A percentile compares a stretch with the other conserved stretches of the same genome.
These are phyloP conservation scores for Synanthedon formicaeformis DNA, from an alignment of 2,888 invertebrate genomes.

Conservation along the genomic window DNA sequence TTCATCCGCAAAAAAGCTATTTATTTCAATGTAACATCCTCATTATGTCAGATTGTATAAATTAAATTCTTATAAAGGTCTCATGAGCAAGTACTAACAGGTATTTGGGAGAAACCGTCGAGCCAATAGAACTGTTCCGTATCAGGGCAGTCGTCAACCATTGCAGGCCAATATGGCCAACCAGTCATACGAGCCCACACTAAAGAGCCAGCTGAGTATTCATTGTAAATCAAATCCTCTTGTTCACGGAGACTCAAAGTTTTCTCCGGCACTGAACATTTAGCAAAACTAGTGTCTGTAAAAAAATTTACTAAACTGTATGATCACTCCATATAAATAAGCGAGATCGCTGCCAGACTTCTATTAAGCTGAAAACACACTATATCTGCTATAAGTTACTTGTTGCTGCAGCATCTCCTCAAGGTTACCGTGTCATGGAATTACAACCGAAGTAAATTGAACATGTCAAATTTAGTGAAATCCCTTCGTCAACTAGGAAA, in stretches of 20 bases:
- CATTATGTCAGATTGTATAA: background rate
- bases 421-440: no score
- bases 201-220: constrained; percentile 74
- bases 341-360: no score
- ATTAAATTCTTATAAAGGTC: background rate
- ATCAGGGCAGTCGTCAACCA: constrained; percentile 78
- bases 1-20: no score
- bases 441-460: no score
- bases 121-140: constrained; percentile 72
- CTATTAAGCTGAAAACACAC: no score
- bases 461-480: no score
- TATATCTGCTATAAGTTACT: no score
- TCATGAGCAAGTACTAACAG: constrained; percentile 28
- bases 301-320: no score
- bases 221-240: constrained; percentile 68
- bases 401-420: no score
- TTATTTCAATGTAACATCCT: no score
- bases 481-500: no score
- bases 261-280: constrained; percentile 64
- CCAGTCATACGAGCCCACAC: constrained; percentile 74
- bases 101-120: constrained; percentile 63
- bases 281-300: constrained; percentile 52
- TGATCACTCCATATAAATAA: no score
- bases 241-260: constrained; percentile 49
- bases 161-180: constrained; percentile 80